phyloP scores from a whole-genome alignment of 2,113 vertebrate species.

The Arothron firmamentum region DNA sequence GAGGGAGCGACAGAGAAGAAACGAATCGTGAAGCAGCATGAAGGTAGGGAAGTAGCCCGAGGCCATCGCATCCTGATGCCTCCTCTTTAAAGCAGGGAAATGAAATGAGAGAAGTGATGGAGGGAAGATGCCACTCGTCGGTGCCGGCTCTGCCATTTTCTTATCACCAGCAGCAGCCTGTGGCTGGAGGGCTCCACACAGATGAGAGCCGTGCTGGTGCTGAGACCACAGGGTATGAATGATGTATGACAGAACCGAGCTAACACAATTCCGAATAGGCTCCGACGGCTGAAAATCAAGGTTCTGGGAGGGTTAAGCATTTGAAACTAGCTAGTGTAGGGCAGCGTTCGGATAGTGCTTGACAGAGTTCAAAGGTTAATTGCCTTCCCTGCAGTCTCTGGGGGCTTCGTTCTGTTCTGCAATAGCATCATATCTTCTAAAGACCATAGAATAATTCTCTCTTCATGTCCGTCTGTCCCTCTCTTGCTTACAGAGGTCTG shows the following conservation, averaged over 20 bases:
- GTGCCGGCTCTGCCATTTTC: conserved; percentile 40
- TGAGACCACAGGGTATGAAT: conserved; percentile 54
- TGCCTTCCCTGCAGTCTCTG: conserved; percentile 44
- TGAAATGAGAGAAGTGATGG: conserved; percentile 61
- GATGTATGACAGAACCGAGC: conserved; percentile 53
- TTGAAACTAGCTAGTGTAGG: conserved; percentile 18
- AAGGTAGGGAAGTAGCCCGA: conserved; percentile 49
- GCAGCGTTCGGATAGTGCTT: conserved; percentile 31
- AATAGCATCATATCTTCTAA: conserved; percentile 31
- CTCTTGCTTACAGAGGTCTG: conserved; percentile 24
- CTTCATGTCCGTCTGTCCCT: conserved; percentile 4
- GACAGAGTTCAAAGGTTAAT: conserved; percentile 54
- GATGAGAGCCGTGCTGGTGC: conserved; percentile 47
- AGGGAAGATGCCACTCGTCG: conserved; percentile 56
- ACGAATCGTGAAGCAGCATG: conserved; percentile 33
- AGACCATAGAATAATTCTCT: conserved; percentile 2
- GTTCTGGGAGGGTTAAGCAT: conserved; percentile 45
- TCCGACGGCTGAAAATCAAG: conserved; percentile 41
- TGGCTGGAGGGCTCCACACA: conserved; percentile 55
- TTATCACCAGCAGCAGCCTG: conserved; percentile 66
- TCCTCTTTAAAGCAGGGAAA: conserved; percentile 59
- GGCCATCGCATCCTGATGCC: conserved; percentile 60
- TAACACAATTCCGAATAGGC: conserved; percentile 49
- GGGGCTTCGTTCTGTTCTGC: conserved; percentile 35
- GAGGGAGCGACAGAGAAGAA: conserved; percentile 1